Evolutionary conservation across 64 coral and sea anemone species (phyloP).

Genomic region (Astreopora myriophthalma): DNA sequence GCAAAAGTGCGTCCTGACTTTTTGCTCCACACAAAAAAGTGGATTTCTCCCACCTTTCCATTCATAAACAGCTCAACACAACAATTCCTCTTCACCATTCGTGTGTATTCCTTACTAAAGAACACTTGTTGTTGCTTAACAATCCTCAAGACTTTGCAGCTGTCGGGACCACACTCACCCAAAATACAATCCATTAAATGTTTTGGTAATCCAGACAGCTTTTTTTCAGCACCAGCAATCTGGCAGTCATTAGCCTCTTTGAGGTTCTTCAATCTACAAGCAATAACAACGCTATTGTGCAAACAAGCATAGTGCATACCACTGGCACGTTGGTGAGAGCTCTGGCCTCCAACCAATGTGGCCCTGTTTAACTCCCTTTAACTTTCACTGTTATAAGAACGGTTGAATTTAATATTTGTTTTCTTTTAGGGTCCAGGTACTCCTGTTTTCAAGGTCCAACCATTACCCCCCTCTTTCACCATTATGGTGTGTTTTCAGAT

Average conservation of each 20-base stretch:
- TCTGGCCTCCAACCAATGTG: neutral
- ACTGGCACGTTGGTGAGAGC: too few species aligned
- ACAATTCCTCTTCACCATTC: neutral
- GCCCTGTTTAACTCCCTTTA: neutral
- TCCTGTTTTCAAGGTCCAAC: too few species aligned
- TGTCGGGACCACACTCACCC: neutral
- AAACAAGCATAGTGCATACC: neutral
- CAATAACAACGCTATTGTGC: neutral
- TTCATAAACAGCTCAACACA: neutral
- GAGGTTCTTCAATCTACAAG: neutral
- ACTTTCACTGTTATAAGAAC: neutral
- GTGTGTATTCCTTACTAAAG: neutral
- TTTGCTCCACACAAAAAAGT: conserved; percentile 15
- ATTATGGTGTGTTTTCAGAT: too few species aligned
- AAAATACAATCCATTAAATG: neutral
- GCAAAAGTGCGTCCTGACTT: neutral
- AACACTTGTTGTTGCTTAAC: neutral
- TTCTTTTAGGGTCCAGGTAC: too few species aligned
- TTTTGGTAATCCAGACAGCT: neutral
- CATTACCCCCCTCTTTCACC: too few species aligned
- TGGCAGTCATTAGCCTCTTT: neutral
- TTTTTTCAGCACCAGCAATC: conserved; percentile 19
- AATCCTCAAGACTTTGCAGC: neutral
- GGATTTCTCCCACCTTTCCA: conserved; percentile 33
- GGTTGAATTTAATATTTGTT: too few species aligned